phyloP scores from a whole-genome alignment of 2,113 vertebrate species.

The Pan paniscus region DNA sequence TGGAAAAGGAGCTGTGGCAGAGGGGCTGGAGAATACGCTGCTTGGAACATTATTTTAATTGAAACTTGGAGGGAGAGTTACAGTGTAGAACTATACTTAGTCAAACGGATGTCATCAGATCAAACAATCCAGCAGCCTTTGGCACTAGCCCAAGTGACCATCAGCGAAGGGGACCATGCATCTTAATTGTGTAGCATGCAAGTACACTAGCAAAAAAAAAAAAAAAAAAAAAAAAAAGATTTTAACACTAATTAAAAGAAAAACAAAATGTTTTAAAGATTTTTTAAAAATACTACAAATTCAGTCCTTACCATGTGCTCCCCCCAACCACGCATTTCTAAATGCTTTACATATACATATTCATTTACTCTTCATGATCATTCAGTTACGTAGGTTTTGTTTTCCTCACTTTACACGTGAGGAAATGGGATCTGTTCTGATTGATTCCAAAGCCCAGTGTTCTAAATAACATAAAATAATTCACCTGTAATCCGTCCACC shows the following conservation, averaged over 20 bases:
- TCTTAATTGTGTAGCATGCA: background rate
- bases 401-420: background rate
- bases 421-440: background rate
- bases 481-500: background rate
- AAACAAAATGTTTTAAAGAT: background rate
- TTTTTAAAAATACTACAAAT: background rate
- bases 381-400: background rate
- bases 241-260: background rate
- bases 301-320: background rate
- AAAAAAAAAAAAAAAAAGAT: too few relatives aligned
- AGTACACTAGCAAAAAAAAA: background rate
- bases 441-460: background rate
- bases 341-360: background rate
- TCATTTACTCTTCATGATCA: background rate
- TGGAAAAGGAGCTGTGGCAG: background rate
- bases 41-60: background rate
- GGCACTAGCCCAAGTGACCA: background rate
- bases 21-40: background rate
- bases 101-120: background rate
- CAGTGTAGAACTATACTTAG: background rate
- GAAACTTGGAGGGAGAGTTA: slow-evolving; percentile 7
- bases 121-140: background rate
- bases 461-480: background rate
- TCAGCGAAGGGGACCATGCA: background rate
- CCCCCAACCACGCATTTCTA: background rate